Percentiles rank a stretch among this genome's conserved stretches.
phyloP scores from a whole-genome alignment of 2,888 invertebrate species.

The Eupithecia exiguata region DNA sequence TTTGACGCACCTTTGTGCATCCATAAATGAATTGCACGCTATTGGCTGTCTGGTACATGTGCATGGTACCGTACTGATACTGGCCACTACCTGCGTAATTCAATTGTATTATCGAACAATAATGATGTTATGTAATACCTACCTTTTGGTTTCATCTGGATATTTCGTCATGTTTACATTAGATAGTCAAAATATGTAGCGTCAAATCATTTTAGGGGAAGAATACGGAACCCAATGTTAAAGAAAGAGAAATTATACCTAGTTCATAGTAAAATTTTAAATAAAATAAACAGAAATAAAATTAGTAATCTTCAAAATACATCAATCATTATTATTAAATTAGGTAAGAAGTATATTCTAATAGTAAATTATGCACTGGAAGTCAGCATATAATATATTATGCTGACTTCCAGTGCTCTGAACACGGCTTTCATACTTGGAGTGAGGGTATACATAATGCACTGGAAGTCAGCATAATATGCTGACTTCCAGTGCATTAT shows the following conservation, averaged over 20 bases:
- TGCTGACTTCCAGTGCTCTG: no score
- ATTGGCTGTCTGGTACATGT: not conserved
- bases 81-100: conserved; percentile 19
- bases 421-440: no score
- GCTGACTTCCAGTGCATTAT: no score
- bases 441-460: no score
- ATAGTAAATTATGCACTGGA: not conserved
- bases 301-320: no score
- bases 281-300: no score
- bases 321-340: no score
- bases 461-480: no score
- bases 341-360: no score
- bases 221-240: not conserved
- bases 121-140: conserved; percentile 10
- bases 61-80: not conserved
- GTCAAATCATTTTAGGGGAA: not conserved
- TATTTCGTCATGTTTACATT: not conserved
- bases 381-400: not conserved
- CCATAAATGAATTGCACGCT: conserved; percentile 25
- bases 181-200: not conserved
- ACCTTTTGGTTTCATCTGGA: not conserved
- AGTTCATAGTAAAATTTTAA: no score
- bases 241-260: no score
- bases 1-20: conserved; percentile 35
- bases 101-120: conserved; percentile 25